Conservation (phyloP, 2,113 vertebrate genomes). For the Enhydra lutris region DNA sequence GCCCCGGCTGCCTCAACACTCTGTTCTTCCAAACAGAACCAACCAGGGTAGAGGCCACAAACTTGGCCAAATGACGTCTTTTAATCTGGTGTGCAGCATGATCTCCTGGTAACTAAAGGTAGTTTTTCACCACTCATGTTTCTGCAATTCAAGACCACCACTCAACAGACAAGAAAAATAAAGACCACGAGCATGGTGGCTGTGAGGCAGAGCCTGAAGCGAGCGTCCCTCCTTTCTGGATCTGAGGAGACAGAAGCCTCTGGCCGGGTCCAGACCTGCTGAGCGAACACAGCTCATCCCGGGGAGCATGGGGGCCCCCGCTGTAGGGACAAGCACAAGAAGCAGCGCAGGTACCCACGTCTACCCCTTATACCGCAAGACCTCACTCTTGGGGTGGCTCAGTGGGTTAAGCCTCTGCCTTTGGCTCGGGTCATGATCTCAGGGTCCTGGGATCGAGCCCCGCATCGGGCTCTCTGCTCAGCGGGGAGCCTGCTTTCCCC, state of each 20-base stretch:
- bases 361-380: background rate
- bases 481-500: no score
- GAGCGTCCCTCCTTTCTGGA: background rate
- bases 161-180: background rate
- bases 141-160: background rate
- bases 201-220: rapidly evolving
- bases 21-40: background rate
- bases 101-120: background rate
- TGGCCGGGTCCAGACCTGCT: background rate
- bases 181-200: no score
- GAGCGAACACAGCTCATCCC: rapidly evolving
- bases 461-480: no score
- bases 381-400: no score
- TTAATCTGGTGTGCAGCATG: background rate
- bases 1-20: rapidly evolving
- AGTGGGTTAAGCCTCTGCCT: no score
- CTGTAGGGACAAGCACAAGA: background rate
- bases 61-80: background rate
- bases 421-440: no score
- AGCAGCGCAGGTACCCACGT: background rate
- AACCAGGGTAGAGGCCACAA: background rate
- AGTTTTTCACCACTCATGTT: rapidly evolving
- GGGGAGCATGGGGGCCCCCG: rapidly evolving
- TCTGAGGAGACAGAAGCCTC: background rate
- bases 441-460: no score